Percentiles rank a stretch among this genome's conserved stretches.
These are phyloP conservation scores for Forficula auricularia DNA, from an alignment of 1,140 invertebrate genomes.

Conservation along the genomic window DNA sequence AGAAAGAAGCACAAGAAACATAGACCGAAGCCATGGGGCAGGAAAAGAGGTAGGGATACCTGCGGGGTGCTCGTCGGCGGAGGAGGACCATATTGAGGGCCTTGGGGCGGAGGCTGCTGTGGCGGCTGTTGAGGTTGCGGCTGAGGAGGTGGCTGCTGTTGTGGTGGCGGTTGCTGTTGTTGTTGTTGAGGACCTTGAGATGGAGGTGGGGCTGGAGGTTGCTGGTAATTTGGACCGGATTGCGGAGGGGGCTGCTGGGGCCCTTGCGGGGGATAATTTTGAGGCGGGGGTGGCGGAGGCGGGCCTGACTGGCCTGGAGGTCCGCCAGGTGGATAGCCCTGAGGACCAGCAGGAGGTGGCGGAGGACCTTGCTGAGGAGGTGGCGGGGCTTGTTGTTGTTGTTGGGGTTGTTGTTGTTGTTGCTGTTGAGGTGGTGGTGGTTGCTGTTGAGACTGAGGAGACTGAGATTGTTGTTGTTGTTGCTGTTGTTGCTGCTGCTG, in stretches of 20 bases:
- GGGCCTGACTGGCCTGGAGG: background rate
- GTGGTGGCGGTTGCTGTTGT: conserved; percentile 5
- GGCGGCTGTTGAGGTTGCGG: conserved; percentile 10
- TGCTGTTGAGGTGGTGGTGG: conserved; percentile 7
- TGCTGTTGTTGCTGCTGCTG: too few species aligned
- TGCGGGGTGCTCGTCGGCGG: too few species aligned
- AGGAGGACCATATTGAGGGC: too few species aligned
- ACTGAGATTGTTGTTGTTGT: conserved; percentile 5
- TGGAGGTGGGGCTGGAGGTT: conserved; percentile 6
- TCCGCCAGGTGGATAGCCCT: conserved; percentile 5
- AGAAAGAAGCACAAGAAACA: too few species aligned
- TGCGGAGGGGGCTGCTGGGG: conserved; percentile 6
- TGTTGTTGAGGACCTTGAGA: conserved; percentile 9
- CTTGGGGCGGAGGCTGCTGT: conserved; percentile 9
- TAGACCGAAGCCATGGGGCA: too few species aligned
- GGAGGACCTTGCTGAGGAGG: conserved; percentile 13
- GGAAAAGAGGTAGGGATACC: too few species aligned
- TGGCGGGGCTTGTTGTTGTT: conserved; percentile 12
- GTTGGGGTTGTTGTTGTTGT: conserved; percentile 10
- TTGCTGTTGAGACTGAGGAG: conserved; percentile 12
- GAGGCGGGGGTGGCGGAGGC: conserved; percentile 8
- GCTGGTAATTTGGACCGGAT: conserved; percentile 7
- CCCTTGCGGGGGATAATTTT: conserved; percentile 7
- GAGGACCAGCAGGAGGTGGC: conserved; percentile 10
- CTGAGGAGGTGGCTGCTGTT: conserved; percentile 11